Base-by-base conservation (phyloP, 2,797 vertebrate species). In the Acanthornis magna region DNA sequence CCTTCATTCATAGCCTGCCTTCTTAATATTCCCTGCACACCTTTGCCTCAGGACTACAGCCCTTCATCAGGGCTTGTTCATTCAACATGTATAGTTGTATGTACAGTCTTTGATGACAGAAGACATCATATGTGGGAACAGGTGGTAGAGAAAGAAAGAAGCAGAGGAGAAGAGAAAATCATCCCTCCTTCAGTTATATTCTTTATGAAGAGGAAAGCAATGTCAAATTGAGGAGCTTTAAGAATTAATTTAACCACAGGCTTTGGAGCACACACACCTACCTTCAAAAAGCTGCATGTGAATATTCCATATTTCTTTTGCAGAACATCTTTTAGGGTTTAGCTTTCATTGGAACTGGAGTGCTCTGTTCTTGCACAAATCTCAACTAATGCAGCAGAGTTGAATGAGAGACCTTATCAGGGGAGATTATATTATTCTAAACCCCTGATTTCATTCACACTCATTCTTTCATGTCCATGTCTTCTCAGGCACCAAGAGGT, bases 91-190 rank as follows among this genome's bases (percentile, higher is more conserved):
- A 38, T 38, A 38, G 38, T 38, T 38, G 15, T 45, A 50, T 50
- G 45, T 57, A 75, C 19, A 94, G 73, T 66, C 57, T 76, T 89
- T 58, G 77, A 60, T 93, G 53, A 74, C 45, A 70, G 88, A 85
- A 97, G 74, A 82, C 30, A 84, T 96, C 66, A 45, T 71, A 87
- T 58, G 90, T 73, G 60, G n/a, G 63, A 95, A 79, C 81, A 95
- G 94, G 91, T 87, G 94, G 88, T 62, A 90, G 65, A 95, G 83
- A 90, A 95, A 96, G 87, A 92, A 86, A 85, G 73, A 91, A 89
- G 74, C 80, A 95, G 95, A 91, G 80, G 70, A 93, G 91, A 89
- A 95, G 65, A 94, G 75, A 96, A 95, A 95, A 95, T 90, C 72
- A 85, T 89, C 90, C 42, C 58, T 94, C 77, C 80, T 95, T 92